Percentiles rank a stretch among this genome's conserved stretches.
phyloP scores from a whole-genome alignment of 2,888 invertebrate genomes.

The Cephus nigrinus region DNA sequence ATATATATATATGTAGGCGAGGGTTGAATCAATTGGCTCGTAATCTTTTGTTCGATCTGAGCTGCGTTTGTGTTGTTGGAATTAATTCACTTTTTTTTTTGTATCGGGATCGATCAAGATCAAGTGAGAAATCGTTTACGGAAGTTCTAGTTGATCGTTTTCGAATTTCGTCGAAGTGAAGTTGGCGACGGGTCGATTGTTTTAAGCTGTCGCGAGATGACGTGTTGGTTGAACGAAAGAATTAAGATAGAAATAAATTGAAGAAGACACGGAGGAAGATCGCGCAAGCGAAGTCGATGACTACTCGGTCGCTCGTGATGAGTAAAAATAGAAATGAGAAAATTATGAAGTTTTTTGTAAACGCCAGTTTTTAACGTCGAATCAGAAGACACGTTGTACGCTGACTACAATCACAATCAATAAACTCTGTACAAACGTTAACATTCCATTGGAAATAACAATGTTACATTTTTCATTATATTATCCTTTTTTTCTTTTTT shows the following conservation, averaged over 20 bases:
- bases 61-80: not conserved
- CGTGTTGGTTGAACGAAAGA: not conserved
- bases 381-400: slow-evolving; percentile 35
- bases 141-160: not conserved
- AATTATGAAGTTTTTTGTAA: not conserved
- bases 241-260: not conserved
- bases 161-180: not conserved
- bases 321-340: not conserved
- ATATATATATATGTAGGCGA: slow-evolving; percentile 36
- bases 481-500: not conserved
- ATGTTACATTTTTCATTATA: slow-evolving; percentile 38
- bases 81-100: not conserved
- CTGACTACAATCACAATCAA: slow-evolving; percentile 37
- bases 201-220: not conserved
- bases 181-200: not conserved
- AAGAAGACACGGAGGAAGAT: not conserved
- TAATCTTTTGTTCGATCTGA: slow-evolving; percentile 1
- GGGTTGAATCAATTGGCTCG: slow-evolving; percentile 28
- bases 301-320: not conserved
- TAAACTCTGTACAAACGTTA: slow-evolving; percentile 62
- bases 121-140: not conserved
- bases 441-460: slow-evolving; percentile 55
- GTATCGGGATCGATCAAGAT: not conserved
- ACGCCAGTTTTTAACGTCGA: slow-evolving; percentile 20
- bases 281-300: not conserved